A percentile compares a stretch with the other conserved stretches of the same genome.
Conservation (phyloP, 2,888 invertebrate species). For the Drosophila suboccidentalis region DNA sequence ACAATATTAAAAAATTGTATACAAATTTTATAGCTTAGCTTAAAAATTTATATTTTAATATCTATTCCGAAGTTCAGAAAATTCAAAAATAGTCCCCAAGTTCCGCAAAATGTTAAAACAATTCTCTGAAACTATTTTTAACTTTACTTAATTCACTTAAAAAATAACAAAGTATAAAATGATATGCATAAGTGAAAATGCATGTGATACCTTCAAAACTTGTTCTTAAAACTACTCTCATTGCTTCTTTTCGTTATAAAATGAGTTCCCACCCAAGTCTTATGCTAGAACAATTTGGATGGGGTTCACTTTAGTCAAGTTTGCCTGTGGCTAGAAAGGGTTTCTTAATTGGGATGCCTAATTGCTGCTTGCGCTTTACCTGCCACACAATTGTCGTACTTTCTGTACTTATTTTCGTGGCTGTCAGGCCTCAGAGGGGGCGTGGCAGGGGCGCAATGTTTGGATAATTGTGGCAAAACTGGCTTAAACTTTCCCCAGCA, state of each 20-base stretch:
- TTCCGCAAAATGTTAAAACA: no score
- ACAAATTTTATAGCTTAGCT: no score
- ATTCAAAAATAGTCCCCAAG: no score
- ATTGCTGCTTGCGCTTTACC: slow-evolving; percentile 47
- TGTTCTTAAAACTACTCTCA: not conserved
- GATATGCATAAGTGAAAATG: no score
- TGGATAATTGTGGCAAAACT: slow-evolving; percentile 63
- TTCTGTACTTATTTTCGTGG: slow-evolving; percentile 55
- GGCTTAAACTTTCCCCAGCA: slow-evolving; percentile 56
- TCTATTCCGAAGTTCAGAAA: no score
- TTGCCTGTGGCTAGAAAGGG: slow-evolving; percentile 3
- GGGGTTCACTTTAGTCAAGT: slow-evolving; percentile 18
- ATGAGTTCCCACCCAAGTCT: not conserved
- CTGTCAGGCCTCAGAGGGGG: slow-evolving; percentile 15
- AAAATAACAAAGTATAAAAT: no score
- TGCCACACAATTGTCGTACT: slow-evolving; percentile 50
- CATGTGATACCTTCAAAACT: no score
- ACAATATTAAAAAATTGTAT: no score
- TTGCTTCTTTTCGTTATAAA: no score
- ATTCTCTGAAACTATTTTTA: no score
- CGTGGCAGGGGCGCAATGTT: slow-evolving; percentile 32
- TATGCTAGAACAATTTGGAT: not conserved
- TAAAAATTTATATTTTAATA: no score
- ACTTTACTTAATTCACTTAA: no score
- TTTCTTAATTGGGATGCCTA: slow-evolving; percentile 39